A percentile compares a stretch with the other conserved stretches of the same genome.
Evolutionary conservation across 2,113 vertebrate species (phyloP).

Genomic region (Haliaeetus leucogaster): DNA sequence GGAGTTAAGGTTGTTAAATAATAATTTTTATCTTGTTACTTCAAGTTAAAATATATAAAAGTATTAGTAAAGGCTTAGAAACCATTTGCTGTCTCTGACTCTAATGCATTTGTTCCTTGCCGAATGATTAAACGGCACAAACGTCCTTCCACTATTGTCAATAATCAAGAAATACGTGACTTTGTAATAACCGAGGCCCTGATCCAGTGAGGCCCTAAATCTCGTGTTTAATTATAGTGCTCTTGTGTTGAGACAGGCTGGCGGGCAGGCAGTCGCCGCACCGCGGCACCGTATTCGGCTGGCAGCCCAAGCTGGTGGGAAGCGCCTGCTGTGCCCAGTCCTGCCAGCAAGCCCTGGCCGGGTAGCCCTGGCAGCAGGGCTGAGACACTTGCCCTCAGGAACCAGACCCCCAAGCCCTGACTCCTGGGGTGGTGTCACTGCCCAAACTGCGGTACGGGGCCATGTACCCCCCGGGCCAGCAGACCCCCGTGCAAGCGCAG

Average conservation of each 20-base stretch:
- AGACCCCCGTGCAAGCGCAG: rapidly evolving
- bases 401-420: background rate
- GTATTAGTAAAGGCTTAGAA: background rate
- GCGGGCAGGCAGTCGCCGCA: background rate
- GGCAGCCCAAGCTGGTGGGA: background rate
- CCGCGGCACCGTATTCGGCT: background rate
- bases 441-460: rapidly evolving
- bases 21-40: background rate
- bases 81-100: background rate
- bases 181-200: background rate
- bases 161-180: background rate
- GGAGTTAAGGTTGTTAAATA: background rate
- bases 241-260: background rate
- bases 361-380: background rate
- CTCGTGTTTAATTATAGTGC: background rate
- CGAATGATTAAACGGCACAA: background rate
- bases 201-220: background rate
- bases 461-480: background rate
- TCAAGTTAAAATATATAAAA: background rate
- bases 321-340: rapidly evolving
- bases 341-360: rapidly evolving
- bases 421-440: background rate
- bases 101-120: background rate
- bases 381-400: background rate
- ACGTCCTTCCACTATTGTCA: background rate